Evolutionary conservation across 2,797 vertebrate genomes (phyloP).

Genomic region (Champsocephalus gunnari): DNA sequence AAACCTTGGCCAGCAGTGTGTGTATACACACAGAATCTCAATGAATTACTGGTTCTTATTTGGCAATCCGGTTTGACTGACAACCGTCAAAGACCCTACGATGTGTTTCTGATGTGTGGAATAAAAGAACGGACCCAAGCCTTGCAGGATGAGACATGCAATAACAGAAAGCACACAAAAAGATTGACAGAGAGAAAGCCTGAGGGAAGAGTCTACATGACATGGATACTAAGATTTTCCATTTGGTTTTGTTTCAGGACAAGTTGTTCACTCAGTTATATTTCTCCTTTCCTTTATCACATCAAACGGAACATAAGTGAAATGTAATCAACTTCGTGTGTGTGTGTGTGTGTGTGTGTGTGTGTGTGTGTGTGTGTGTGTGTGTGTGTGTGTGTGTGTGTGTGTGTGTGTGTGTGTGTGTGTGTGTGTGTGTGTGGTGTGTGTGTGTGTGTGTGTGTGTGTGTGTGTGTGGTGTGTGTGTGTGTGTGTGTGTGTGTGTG

Average conservation of each 20-base stretch:
- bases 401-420: not conserved
- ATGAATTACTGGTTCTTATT: constrained; percentile 53
- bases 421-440: constrained; percentile 2
- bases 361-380: constrained; percentile 2
- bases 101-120: constrained; percentile 64
- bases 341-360: not conserved
- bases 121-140: constrained; percentile 52
- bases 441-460: not conserved
- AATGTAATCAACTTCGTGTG: constrained; percentile 38
- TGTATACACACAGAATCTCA: constrained; percentile 61
- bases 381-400: not conserved
- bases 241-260: constrained; percentile 28
- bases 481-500: constrained; percentile 2
- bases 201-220: constrained; percentile 50
- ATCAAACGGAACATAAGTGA: constrained; percentile 32
- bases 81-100: constrained; percentile 65
- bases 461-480: constrained; percentile 3
- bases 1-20: constrained; percentile 36
- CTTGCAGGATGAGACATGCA: constrained; percentile 57
- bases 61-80: constrained; percentile 50
- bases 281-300: constrained; percentile 29
- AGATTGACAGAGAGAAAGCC: constrained; percentile 47
- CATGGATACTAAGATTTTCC: constrained; percentile 48
- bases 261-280: constrained; percentile 42
- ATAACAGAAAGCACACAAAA: constrained; percentile 50